Conservation (phyloP, 2,113 vertebrate genomes). For the Syngnathus floridae region DNA sequence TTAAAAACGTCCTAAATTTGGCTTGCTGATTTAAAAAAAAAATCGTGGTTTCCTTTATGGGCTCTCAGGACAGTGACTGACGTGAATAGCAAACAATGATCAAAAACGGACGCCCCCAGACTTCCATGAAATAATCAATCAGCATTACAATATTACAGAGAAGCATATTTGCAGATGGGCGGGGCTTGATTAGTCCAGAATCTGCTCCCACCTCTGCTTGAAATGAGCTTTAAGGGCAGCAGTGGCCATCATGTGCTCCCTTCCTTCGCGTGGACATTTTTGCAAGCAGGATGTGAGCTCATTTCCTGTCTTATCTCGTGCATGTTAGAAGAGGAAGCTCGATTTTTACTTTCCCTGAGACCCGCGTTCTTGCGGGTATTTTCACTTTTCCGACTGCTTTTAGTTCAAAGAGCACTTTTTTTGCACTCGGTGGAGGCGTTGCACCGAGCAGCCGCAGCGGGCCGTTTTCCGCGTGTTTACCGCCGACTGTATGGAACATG, state of each 20-base stretch:
- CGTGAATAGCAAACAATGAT: no score
- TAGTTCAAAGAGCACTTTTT: conserved; percentile 12
- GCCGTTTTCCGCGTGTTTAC: conserved; percentile 10
- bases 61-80: no score
- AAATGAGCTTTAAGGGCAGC: background rate
- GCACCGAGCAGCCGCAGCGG: conserved; percentile 3
- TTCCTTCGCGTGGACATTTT: background rate
- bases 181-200: background rate
- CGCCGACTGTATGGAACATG: conserved; percentile 62
- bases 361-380: conserved; percentile 5
- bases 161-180: background rate
- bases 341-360: conserved; percentile 48
- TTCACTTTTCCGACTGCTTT: background rate
- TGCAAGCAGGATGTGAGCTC: conserved; percentile 62
- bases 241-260: background rate
- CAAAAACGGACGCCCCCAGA: no score
- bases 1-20: background rate
- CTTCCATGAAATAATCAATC: no score
- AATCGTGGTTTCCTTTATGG: no score
- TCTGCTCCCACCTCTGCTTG: background rate
- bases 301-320: conserved; percentile 61
- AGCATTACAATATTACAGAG: no score
- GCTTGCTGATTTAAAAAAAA: background rate
- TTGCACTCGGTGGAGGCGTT: conserved; percentile 1
- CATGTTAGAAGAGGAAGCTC: conserved; percentile 64